Percentiles rank a stretch among this genome's conserved stretches.
Conservation (phyloP, 2,113 vertebrate species). For the Calyptommatus sinebrachiatus region DNA sequence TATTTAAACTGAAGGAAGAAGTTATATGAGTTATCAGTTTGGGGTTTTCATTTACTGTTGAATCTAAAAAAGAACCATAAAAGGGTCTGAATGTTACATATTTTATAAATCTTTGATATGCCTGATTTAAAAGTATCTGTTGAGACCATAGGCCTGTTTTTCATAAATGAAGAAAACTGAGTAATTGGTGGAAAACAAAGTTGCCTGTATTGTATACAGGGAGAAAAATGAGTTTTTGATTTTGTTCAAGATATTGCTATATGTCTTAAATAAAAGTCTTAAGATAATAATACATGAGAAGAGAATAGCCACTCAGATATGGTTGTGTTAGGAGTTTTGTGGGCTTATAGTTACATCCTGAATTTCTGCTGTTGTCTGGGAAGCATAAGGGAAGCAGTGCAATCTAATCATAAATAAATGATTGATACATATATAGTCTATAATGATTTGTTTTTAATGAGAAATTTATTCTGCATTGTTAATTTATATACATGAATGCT, state of each 20-base stretch:
- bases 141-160: not conserved
- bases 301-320: not conserved
- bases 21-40: too few relatives aligned
- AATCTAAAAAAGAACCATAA: too few relatives aligned
- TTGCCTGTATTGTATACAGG: not conserved
- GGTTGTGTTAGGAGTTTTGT: not conserved
- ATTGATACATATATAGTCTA: not conserved
- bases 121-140: not conserved
- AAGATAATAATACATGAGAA: too few relatives aligned
- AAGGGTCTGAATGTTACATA: too few relatives aligned
- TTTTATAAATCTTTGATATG: too few relatives aligned
- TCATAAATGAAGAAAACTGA: not conserved
- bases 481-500: not conserved
- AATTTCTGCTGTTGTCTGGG: not conserved
- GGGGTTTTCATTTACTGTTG: too few relatives aligned
- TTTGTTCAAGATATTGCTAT: too few relatives aligned
- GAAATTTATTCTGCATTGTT: not conserved
- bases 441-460: not conserved
- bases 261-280: too few relatives aligned
- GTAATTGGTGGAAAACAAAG: not conserved
- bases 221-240: too few relatives aligned
- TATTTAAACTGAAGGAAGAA: too few relatives aligned
- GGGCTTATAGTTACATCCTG: not conserved
- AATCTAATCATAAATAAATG: not conserved
- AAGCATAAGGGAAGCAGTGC: not conserved